Evolutionary conservation across 2,888 invertebrate genomes (phyloP), one percentile per base, ranked within the genome.

Genomic region (Spisula subtruncata): DNA sequence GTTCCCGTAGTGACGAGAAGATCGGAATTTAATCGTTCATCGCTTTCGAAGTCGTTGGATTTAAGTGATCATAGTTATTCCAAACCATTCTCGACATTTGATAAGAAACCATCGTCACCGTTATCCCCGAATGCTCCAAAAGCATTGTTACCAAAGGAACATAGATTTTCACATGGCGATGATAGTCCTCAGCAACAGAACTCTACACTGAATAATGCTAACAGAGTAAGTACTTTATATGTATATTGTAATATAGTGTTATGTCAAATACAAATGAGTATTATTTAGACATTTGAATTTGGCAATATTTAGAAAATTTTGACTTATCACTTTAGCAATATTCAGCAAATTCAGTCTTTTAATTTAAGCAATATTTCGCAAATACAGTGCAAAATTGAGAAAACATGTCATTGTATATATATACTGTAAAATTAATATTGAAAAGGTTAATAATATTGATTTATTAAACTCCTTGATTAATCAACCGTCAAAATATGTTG

Each of bases 31-130:
- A 83, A 12, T 51, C 60, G 85, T 81, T 75, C 83, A 18, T 60
- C 83, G 48, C 75, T 88, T 18, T 86, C 87, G 71, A 92, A 92
- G 87, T 92, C 92, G 14, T 84, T 92, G 87, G 92, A 92, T 90
- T 88, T 92, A 81, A 86, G 83, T 35, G 89, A 90, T 87, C 82
- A 80, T 54, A 81, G 81, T 81, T 89, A 86, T 71, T 41, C 89
- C 29, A 86, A 54, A 81, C 83, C 84, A 41, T 80, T 81, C 14
- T 83, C 85, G 10, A 32, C 81, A 12, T 81, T n/a, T 56, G 90
- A 89, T 46, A 89, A 89, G 83, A 89, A 87, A 29, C 89, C 89
- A 8, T 51, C 85, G 4, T 88, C 90, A 0, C 92, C 92, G 1
- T 71, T 89, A 48, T 90, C 92, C 8, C 92, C 92, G 4, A 92